A percentile compares a stretch with the other conserved stretches of the same genome.
These are phyloP conservation scores for Empidonax alnorum DNA, from an alignment of 2,113 vertebrate genomes.

Conservation along the genomic window DNA sequence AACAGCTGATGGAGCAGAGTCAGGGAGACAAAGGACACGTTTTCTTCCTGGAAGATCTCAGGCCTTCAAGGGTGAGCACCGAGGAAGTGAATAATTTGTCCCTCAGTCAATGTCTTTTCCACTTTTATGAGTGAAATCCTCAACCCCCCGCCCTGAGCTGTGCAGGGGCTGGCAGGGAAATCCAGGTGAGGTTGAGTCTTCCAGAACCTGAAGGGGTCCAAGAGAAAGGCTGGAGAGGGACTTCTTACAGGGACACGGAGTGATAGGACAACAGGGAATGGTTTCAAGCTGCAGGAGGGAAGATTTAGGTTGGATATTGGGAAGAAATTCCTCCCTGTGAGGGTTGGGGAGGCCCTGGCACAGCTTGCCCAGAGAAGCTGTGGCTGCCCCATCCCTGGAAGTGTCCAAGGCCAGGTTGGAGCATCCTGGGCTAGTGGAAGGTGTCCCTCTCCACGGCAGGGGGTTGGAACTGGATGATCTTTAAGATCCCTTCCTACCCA, in stretches of 20 bases:
- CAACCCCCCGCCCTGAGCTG: fast-evolving
- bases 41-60: neutral
- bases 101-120: neutral
- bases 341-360: neutral
- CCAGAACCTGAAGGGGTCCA: neutral
- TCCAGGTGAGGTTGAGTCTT: neutral
- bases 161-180: neutral
- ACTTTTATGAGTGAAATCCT: neutral
- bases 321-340: neutral
- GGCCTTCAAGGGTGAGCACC: fast-evolving
- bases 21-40: neutral
- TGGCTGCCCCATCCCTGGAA: neutral
- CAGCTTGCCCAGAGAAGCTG: neutral
- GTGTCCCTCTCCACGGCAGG: neutral
- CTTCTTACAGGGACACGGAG: neutral
- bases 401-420: neutral
- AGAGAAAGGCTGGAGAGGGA: neutral
- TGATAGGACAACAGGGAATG: neutral
- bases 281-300: neutral
- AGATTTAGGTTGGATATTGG: neutral
- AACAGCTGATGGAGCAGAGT: neutral
- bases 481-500: neutral
- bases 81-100: neutral
- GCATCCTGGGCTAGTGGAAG: fast-evolving
- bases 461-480: fast-evolving